Conservation (phyloP, 2,113 vertebrate species). For the Rousettus leschenaultii region DNA sequence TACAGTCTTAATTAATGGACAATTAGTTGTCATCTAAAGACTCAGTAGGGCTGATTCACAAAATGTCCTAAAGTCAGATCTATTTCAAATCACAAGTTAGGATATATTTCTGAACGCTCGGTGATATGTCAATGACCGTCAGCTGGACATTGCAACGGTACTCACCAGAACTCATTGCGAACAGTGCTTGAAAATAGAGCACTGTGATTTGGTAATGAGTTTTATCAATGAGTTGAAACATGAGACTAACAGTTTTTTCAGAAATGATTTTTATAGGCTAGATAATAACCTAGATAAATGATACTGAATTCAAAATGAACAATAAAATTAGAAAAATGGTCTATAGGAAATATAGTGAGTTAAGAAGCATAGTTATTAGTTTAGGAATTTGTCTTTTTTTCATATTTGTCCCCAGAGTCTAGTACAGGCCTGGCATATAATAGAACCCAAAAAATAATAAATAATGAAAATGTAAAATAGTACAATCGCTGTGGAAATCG, state of each 20-base stretch:
- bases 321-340: background rate
- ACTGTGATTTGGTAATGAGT: background rate
- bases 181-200: background rate
- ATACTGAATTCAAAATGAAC: background rate
- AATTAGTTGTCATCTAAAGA: background rate
- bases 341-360: background rate
- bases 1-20: background rate
- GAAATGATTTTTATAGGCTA: background rate
- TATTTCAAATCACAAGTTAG: background rate
- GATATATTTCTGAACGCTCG: background rate
- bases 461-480: background rate
- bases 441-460: background rate
- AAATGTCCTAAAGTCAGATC: background rate
- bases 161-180: background rate
- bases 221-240: background rate
- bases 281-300: background rate
- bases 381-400: background rate
- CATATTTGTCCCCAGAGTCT: background rate
- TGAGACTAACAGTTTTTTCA: background rate
- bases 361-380: background rate
- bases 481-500: background rate
- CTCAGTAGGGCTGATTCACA: background rate
- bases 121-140: background rate
- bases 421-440: background rate
- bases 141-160: background rate